Percentiles rank a stretch among this genome's conserved stretches.
Conservation (phyloP, 2,797 vertebrate species). For the Sebastes melanostomus region DNA sequence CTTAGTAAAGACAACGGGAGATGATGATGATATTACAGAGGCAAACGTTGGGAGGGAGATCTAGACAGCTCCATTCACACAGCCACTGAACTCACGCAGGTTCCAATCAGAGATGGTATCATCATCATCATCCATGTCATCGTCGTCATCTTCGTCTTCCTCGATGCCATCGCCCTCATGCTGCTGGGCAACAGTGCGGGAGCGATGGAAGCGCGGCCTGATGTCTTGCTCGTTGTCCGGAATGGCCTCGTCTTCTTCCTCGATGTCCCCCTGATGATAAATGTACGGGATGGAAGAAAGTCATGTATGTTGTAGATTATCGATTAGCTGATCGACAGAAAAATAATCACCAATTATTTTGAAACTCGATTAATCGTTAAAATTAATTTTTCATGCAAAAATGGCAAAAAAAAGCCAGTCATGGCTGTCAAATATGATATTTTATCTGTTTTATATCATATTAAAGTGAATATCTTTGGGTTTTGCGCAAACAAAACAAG, state of each 20-base stretch:
- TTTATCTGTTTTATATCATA: too few relatives aligned
- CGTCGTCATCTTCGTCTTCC: conserved; percentile 90
- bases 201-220: conserved; percentile 94
- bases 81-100: conserved; percentile 84
- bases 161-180: conserved; percentile 93
- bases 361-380: too few relatives aligned
- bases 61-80: neutral
- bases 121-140: conserved; percentile 94
- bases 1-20: neutral
- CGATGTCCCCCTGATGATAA: conserved; percentile 89
- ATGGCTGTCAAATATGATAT: too few relatives aligned
- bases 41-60: neutral
- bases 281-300: neutral
- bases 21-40: neutral
- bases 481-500: too few relatives aligned
- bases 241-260: conserved; percentile 96
- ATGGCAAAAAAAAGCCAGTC: too few relatives aligned
- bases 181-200: conserved; percentile 93
- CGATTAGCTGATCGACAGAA: too few relatives aligned
- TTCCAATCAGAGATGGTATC: conserved; percentile 98
- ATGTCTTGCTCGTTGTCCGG: conserved; percentile 97
- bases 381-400: too few relatives aligned
- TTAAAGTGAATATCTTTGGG: too few relatives aligned
- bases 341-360: too few relatives aligned
- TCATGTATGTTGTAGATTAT: too few relatives aligned